Evolutionary conservation across 2,113 vertebrate genomes (phyloP).

Genomic region (Sceloporus undulatus): DNA sequence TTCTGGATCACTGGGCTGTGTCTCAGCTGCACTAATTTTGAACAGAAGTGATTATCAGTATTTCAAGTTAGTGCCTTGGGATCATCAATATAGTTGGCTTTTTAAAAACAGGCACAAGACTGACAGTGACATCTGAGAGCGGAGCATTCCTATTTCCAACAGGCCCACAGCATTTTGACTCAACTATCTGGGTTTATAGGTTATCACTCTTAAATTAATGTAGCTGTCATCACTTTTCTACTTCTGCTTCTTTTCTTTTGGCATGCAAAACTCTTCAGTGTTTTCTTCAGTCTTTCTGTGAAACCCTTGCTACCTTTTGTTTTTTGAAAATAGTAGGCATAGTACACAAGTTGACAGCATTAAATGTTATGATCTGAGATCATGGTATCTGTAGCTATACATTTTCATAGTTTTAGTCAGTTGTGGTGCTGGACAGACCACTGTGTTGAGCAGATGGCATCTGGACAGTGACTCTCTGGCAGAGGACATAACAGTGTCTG

Average conservation of each 20-base stretch:
- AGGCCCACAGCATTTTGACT: constrained; percentile 32
- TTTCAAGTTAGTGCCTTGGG: constrained; percentile 60
- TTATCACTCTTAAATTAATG: neutral
- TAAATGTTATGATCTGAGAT: neutral
- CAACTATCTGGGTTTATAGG: neutral
- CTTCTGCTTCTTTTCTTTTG: neutral
- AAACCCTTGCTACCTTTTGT: neutral
- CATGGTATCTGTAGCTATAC: neutral
- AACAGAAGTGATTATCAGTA: constrained; percentile 68
- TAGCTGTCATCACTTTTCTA: neutral
- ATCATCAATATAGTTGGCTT: constrained; percentile 57
- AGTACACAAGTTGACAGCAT: neutral
- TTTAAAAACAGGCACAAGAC: constrained; percentile 24
- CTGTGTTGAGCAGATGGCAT: neutral
- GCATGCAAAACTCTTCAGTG: neutral
- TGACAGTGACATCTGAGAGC: neutral
- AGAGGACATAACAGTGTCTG: neutral
- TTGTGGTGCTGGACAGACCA: neutral
- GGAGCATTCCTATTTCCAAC: neutral
- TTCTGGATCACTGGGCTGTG: constrained; percentile 70
- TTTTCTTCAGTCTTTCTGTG: neutral
- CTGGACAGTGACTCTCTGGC: neutral
- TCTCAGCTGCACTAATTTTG: constrained; percentile 72
- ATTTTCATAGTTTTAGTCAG: neutral
- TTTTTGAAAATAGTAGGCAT: neutral